Evolutionary conservation across 2,797 vertebrate species (phyloP), one percentile per base, ranked within the genome.

Genomic region (Rhinella marina): DNA sequence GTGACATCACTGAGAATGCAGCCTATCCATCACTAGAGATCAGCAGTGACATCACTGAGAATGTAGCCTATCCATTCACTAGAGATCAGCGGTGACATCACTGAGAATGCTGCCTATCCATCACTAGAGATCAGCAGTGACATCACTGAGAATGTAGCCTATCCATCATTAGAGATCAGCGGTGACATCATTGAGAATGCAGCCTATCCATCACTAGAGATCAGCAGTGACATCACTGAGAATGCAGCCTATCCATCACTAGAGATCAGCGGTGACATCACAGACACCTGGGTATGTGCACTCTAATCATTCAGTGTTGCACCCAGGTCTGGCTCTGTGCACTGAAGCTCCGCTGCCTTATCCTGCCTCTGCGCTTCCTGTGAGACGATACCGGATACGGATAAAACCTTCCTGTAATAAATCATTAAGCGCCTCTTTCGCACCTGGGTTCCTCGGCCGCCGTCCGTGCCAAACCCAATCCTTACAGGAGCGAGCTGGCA

Each of bases 331-430:
- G 4, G 41, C 41, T 6, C 41, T 6, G 41, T 41, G 41, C 41
- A 41, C 41, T 41, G 41, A 41, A 41, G 41, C 41, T 41, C 41
- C 41, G 41, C 41, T 3, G 41, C 79, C 17, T 62, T 6, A 7
- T 64, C 12, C 56, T 23, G 29, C 29, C 11, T 27, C 23, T 19
- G 29, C 29, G 7, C 48, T 54, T 25, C 81, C 25, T 72, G 52
- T 29, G 19, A 50, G 66, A 72, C 50, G 52, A 59, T 72, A 23
- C 66, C 62, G 82, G 82, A 84, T 56, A 41, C 27, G 19, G 16
- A 73, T 84, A 32, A 59, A 84, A 19, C 48, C 52, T 52, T 61
- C 27, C 14, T 73, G 52, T 84, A 72, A 59, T 73, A 84, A 84
- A 75, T 84, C 52, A 84, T 84, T 32, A 83, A 56, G 29, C 23